These are phyloP conservation scores for Acanthurus tractus DNA, from an alignment of 2,797 vertebrate genomes.

Conservation along the genomic window DNA sequence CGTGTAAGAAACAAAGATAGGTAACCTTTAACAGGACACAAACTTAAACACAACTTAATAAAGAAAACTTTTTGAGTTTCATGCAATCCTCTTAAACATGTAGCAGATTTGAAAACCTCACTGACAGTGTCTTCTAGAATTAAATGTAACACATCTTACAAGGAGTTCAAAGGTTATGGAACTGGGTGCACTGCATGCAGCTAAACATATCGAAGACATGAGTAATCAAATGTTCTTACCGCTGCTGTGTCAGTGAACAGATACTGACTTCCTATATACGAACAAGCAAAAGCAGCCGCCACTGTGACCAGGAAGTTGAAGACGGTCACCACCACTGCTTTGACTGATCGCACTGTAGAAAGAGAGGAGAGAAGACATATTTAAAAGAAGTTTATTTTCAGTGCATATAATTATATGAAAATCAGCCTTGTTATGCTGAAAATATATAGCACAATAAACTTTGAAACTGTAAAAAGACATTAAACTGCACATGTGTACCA, in stretches of 20 bases:
- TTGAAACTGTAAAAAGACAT: background rate
- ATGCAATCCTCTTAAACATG: background rate
- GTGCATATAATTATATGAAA: background rate
- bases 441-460: background rate
- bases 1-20: background rate
- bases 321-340: slow-evolving; percentile 90
- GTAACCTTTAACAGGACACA: background rate
- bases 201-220: background rate
- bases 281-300: slow-evolving; percentile 92
- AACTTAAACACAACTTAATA: background rate
- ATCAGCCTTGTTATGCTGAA: background rate
- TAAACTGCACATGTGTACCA: background rate
- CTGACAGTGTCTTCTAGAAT: background rate
- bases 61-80: background rate
- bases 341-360: slow-evolving; percentile 90
- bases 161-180: no score
- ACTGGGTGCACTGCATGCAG: background rate
- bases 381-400: background rate
- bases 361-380: background rate
- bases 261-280: slow-evolving; percentile 96
- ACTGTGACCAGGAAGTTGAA: slow-evolving; percentile 97
- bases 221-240: slow-evolving; percentile 76
- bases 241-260: slow-evolving; percentile 90
- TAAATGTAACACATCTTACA: background rate
- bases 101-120: background rate